A percentile compares a stretch with the other conserved stretches of the same genome.
These are phyloP conservation scores for Altica lythri DNA, from an alignment of 2,888 invertebrate species.

Conservation along the genomic window DNA sequence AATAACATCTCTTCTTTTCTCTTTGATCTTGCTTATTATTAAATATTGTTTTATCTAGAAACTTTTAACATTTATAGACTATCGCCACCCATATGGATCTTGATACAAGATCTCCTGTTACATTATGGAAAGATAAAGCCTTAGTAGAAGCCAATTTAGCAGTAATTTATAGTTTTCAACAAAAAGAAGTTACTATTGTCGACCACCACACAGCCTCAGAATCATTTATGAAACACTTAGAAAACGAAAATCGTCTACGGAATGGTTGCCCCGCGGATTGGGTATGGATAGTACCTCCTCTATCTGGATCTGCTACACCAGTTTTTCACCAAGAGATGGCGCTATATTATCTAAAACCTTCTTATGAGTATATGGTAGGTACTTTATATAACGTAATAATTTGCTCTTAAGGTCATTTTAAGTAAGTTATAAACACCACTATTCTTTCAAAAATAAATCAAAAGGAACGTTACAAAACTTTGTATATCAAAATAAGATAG, in stretches of 20 bases:
- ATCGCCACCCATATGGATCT: slow-evolving; percentile 86
- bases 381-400: no score
- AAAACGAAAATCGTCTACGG: slow-evolving; percentile 85
- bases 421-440: no score
- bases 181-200: slow-evolving; percentile 87
- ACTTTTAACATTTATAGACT: slow-evolving; percentile 62
- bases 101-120: slow-evolving; percentile 83
- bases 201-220: slow-evolving; percentile 96
- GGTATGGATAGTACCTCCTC: slow-evolving; percentile 80
- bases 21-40: no score
- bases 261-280: slow-evolving; percentile 87
- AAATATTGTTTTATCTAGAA: no score
- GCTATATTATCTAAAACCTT: slow-evolving; percentile 83
- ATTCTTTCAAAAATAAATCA: no score
- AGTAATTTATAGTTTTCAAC: slow-evolving; percentile 87
- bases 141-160: slow-evolving; percentile 90
- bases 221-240: slow-evolving; percentile 93
- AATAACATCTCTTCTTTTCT: no score
- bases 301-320: slow-evolving; percentile 78
- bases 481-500: no score
- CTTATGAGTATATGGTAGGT: slow-evolving; percentile 88
- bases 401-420: no score
- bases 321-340: slow-evolving; percentile 89
- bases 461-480: no score
- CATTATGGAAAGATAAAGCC: slow-evolving; percentile 92